A percentile compares a stretch with the other conserved stretches of the same genome.
Conservation (phyloP, 2,797 vertebrate genomes). For the Labroides dimidiatus region DNA sequence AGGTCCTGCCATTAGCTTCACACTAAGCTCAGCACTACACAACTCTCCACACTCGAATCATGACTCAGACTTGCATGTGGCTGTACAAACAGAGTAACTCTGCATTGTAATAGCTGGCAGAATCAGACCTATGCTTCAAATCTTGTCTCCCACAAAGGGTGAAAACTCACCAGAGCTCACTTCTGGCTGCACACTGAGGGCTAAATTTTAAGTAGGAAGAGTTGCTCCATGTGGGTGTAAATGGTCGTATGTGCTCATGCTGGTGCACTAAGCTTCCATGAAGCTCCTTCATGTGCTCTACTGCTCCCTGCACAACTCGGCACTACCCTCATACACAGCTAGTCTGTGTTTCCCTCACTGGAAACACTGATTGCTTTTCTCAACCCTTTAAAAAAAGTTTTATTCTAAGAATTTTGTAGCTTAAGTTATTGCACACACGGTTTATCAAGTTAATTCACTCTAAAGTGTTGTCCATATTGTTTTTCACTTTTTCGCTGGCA, state of each 20-base stretch:
- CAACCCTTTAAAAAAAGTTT: background rate
- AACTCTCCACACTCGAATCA: background rate
- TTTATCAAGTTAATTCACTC: background rate
- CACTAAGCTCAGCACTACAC: constrained; percentile 10
- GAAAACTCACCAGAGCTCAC: constrained; percentile 27
- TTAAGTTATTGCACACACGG: background rate
- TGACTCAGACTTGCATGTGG: constrained; percentile 40
- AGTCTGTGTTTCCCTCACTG: no score
- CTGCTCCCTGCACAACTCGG: constrained; percentile 40
- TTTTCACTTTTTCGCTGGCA: no score
- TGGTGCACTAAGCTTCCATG: constrained; percentile 50
- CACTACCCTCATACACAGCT: background rate
- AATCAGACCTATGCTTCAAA: constrained; percentile 15
- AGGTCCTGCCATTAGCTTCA: constrained; percentile 33
- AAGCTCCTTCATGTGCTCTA: constrained; percentile 46
- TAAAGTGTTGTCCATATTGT: background rate
- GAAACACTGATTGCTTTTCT: background rate
- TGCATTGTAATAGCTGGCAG: background rate
- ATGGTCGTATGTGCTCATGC: constrained; percentile 54
- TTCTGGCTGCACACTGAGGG: constrained; percentile 45
- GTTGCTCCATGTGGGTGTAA: constrained; percentile 57
- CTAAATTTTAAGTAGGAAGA: constrained; percentile 35
- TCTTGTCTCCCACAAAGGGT: constrained; percentile 14
- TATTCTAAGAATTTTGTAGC: background rate
- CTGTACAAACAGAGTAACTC: background rate